phyloP scores from a whole-genome alignment of 2,797 vertebrate genomes.

The Bradypus variegatus region DNA sequence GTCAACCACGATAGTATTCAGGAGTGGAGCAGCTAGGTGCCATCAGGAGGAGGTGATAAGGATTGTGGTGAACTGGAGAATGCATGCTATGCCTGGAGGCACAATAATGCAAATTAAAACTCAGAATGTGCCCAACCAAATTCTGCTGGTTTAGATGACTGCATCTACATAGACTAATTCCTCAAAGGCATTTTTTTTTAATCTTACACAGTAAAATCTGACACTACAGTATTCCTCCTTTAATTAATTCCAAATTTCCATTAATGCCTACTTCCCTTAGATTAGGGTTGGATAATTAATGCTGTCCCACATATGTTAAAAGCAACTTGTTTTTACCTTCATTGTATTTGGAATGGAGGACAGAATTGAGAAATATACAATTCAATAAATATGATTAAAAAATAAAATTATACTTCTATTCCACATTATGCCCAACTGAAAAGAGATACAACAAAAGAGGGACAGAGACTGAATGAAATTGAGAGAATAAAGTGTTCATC shows the following conservation, averaged over 20 bases:
- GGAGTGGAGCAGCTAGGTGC: background rate
- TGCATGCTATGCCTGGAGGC: background rate
- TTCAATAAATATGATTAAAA: background rate
- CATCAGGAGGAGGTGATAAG: background rate
- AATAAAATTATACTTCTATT: background rate
- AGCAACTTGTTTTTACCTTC: background rate
- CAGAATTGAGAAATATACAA: background rate
- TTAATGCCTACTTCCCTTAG: background rate
- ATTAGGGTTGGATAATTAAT: background rate
- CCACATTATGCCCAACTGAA: background rate
- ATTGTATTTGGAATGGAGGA: background rate
- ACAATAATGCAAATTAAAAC: background rate
- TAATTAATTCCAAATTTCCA: background rate
- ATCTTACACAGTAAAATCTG: background rate
- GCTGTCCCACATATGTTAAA: background rate
- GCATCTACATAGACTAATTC: background rate
- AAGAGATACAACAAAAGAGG: background rate
- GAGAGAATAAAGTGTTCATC: background rate
- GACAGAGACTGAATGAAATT: background rate
- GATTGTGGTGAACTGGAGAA: background rate
- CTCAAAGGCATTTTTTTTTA: background rate
- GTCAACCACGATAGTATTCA: background rate
- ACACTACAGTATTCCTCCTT: background rate
- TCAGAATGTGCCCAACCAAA: background rate
- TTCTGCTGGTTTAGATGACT: background rate